A percentile compares a stretch with the other conserved stretches of the same genome.
Evolutionary conservation across 2,888 invertebrate species (phyloP).

Genomic region (Yponomeuta sedellus): DNA sequence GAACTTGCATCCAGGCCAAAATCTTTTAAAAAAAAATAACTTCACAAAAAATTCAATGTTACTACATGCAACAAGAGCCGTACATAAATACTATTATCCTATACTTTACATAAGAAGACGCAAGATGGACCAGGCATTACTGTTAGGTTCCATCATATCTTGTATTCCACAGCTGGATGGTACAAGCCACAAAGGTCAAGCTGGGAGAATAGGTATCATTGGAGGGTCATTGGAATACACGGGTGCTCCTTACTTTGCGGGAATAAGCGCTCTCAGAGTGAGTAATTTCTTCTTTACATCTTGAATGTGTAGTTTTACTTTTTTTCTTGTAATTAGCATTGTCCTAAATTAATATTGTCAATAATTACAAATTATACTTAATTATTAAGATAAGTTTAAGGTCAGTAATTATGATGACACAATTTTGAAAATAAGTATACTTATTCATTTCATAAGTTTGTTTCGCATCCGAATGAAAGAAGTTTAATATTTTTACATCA

Average conservation of each 20-base stretch:
- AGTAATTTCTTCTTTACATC: constrained; percentile 23
- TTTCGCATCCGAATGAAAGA: too few relatives aligned
- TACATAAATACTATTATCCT: background rate
- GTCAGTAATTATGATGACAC: too few relatives aligned
- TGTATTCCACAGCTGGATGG: constrained; percentile 80
- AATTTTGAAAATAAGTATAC: too few relatives aligned
- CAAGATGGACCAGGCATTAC: constrained; percentile 34
- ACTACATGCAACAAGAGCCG: background rate
- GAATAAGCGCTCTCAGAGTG: constrained; percentile 89
- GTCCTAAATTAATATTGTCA: too few relatives aligned
- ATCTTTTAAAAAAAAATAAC: too few relatives aligned
- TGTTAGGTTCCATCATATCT: constrained; percentile 38
- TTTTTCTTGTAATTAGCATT: too few relatives aligned
- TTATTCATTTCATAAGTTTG: too few relatives aligned
- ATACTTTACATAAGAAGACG: background rate
- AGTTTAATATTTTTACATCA: too few relatives aligned
- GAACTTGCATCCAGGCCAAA: too few relatives aligned
- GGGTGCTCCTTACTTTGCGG: constrained; percentile 97
- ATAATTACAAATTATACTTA: too few relatives aligned
- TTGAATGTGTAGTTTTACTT: too few relatives aligned
- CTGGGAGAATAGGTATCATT: constrained; percentile 93
- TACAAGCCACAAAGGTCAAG: constrained; percentile 90
- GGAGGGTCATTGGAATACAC: constrained; percentile 98
- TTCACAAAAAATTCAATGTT: background rate
- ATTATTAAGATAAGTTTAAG: too few relatives aligned